These are phyloP conservation scores for Oxycera nigricornis DNA, from an alignment of 2,888 invertebrate species.

Conservation along the genomic window DNA sequence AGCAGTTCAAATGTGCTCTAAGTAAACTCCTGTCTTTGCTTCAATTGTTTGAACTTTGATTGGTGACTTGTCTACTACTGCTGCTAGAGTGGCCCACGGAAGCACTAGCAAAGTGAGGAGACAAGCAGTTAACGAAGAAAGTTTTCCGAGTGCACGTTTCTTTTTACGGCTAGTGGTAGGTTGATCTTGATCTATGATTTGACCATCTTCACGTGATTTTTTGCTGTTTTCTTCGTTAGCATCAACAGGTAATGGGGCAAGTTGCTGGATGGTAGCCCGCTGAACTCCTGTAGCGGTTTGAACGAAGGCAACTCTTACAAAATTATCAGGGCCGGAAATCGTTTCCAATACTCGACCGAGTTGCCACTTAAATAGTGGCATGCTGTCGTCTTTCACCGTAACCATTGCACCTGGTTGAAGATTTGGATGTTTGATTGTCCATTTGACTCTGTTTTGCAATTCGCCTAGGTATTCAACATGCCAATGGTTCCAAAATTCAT, in stretches of 20 bases:
- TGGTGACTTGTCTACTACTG: not conserved
- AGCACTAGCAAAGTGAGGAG: not conserved
- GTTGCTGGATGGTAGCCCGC: conserved; percentile 3
- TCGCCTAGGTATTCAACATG: not conserved
- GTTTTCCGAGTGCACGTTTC: not conserved
- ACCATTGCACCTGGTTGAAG: conserved; percentile 1
- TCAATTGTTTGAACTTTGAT: not conserved
- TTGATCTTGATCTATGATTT: not conserved
- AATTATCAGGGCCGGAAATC: not conserved
- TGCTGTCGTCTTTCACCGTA: conserved; percentile 13
- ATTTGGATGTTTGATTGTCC: not conserved
- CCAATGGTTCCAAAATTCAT: not conserved
- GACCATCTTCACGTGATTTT: not conserved
- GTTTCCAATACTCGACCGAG: not conserved
- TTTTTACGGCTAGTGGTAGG: not conserved
- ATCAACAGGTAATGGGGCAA: conserved; percentile 17
- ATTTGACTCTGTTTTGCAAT: not conserved
- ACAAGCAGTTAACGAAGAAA: not conserved
- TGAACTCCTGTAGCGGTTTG: not conserved
- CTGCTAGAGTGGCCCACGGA: not conserved
- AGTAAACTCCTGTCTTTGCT: not conserved
- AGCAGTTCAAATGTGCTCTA: not conserved
- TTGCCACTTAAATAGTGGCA: conserved; percentile 23
- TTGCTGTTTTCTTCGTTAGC: not conserved
- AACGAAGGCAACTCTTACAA: not conserved